Percentiles rank a stretch among this genome's conserved stretches.
Evolutionary conservation across 2,797 vertebrate genomes (phyloP).

Genomic region (Gila robusta): DNA sequence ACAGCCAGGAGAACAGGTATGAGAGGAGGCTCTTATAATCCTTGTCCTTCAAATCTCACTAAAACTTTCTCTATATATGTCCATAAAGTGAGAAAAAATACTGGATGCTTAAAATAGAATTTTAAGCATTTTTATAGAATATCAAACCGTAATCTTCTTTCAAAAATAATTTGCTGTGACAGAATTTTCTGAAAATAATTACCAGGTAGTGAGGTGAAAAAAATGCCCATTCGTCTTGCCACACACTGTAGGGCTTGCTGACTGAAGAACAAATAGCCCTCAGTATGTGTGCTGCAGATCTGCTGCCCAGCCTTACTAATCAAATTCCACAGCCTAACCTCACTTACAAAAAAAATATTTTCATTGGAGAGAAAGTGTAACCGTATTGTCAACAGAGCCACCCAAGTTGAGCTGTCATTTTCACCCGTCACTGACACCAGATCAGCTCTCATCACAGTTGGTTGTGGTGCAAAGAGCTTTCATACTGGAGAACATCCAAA

Average conservation of each 20-base stretch:
- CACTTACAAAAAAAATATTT: neutral
- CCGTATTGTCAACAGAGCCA: conserved; percentile 30
- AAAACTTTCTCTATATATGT: neutral
- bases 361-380: conserved; percentile 22
- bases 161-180: neutral
- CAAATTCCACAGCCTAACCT: conserved; percentile 10
- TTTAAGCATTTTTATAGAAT: neutral
- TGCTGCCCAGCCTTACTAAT: neutral
- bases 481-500: conserved; percentile 22
- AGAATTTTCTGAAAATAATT: conserved; percentile 10
- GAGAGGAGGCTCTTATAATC: conserved; percentile 30
- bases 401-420: conserved; percentile 24
- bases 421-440: neutral
- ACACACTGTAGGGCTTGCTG: neutral
- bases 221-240: neutral
- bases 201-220: neutral
- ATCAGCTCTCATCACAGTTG: conserved; percentile 20
- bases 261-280: conserved; percentile 20
- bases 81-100: neutral
- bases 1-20: conserved; percentile 57
- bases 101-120: neutral
- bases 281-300: conserved; percentile 2
- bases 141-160: neutral
- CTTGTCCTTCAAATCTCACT: neutral
- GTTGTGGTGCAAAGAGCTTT: conserved; percentile 4